Base-by-base conservation (phyloP, 37 sponge, comb jelly and placozoan genomes). In the Spongilla lacustris region DNA sequence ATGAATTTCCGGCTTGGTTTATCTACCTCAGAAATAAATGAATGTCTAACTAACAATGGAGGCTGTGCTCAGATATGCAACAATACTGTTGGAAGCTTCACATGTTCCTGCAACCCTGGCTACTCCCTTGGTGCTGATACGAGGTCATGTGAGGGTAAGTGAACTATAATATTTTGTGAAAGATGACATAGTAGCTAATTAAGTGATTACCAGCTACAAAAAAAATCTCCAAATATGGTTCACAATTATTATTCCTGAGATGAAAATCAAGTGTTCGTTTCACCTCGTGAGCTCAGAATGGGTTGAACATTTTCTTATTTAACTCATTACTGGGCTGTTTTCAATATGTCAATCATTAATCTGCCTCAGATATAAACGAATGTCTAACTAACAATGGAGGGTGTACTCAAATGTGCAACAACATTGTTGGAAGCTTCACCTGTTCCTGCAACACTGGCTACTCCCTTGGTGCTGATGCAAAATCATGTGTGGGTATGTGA, bases 371-470 rank as follows among this genome's bases (percentile, higher is more conserved):
- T 58, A 17, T 58, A 58, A 58, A 58, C 21, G 58, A 58, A 58
- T 58, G 58, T 17, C 58, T 58, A 58, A 58, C 58, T 58, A 58
- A 58, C 58, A 58, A 58, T 58, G 58, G 58, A 58, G 19, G 58
- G 58, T 58, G 58, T 30, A 12, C 49, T n/a, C 80, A 79, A 24
- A 79, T 49, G 14, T 79, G 80, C 66, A 49, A 48, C 29, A 49
- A 79, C 58, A 58, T 27, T 49, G 26, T 29, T 48, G 80, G 80
- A 32, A 79, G 80, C 66, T 79, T 66, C 66, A 28, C 28, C 2
- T 79, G 80, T 79, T 29, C 28, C 29, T 79, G 80, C 66, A 50
- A 79, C 66, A 2, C 80, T 79, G 80, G 80, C 33, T 79, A 79
- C 66, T 50, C 58, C 19, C 80, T 79, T n/a, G 80, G 58, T 58